These are phyloP conservation scores for Endomychus coccineus DNA, from an alignment of 2,888 invertebrate species.

Conservation along the genomic window DNA sequence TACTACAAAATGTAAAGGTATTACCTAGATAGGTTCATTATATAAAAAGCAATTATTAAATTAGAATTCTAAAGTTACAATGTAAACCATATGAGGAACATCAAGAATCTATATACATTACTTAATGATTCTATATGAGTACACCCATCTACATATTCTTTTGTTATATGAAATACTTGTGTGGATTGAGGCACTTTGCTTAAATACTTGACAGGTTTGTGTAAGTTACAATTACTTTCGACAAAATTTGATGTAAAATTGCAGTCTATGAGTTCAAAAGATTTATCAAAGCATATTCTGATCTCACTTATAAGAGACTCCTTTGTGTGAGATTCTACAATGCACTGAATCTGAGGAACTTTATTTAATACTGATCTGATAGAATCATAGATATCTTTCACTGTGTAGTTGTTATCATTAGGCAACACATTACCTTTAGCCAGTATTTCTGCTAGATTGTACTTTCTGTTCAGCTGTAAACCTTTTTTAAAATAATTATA, in stretches of 20 bases:
- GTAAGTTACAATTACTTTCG: conserved; percentile 54
- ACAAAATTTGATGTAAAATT: conserved; percentile 41
- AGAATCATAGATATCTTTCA: conserved; percentile 47
- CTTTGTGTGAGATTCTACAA: conserved; percentile 50
- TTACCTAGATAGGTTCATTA: too few species aligned
- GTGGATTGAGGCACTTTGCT: conserved; percentile 22
- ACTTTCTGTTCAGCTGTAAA: conserved; percentile 52
- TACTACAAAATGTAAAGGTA: too few species aligned
- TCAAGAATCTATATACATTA: conserved; percentile 10
- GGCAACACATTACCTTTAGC: conserved; percentile 52
- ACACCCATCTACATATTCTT: conserved; percentile 8
- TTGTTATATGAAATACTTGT: conserved; percentile 9
- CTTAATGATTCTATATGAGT: conserved; percentile 6
- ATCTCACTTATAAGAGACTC: conserved; percentile 61
- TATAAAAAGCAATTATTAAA: conserved; percentile 1
- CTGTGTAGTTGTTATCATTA: conserved; percentile 43
- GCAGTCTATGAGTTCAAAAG: conserved; percentile 57
- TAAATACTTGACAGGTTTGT: conserved; percentile 52
- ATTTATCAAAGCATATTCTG: conserved; percentile 66
- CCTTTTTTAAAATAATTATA: conserved; percentile 63
- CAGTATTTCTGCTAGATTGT: conserved; percentile 55
- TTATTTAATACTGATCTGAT: conserved; percentile 50
- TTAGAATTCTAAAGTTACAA: not conserved
- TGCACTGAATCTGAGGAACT: conserved; percentile 58
- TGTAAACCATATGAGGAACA: conserved; percentile 12